Conservation (phyloP, 1,140 invertebrate species). For the Aphelenchoides avenae region DNA sequence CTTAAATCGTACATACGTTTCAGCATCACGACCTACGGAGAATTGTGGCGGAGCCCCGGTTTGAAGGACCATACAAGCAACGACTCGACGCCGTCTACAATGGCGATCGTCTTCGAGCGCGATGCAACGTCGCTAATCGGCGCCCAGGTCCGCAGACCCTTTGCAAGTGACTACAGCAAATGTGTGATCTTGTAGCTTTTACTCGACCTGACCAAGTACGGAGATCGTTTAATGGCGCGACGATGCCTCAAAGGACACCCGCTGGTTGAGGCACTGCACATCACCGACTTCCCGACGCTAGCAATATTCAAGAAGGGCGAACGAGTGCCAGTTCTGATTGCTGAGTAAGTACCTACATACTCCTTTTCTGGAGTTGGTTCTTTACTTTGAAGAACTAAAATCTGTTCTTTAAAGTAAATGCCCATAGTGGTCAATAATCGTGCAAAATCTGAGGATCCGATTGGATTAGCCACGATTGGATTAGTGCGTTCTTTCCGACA, state of each 20-base stretch:
- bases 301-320: constrained; percentile 57
- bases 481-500: constrained; percentile 6
- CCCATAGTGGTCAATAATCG: too few relatives aligned
- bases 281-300: constrained; percentile 50
- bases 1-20: constrained; percentile 14
- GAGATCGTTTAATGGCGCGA: constrained; percentile 40
- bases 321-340: constrained; percentile 35
- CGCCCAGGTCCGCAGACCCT: constrained; percentile 20
- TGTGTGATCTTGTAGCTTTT: constrained; percentile 41
- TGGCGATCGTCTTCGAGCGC: constrained; percentile 53
- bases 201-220: constrained; percentile 42
- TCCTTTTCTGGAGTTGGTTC: too few relatives aligned
- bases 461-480: too few relatives aligned
- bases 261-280: constrained; percentile 43
- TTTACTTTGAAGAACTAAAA: too few relatives aligned
- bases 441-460: too few relatives aligned
- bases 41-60: constrained; percentile 49
- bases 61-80: constrained; percentile 29
- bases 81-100: too few relatives aligned
- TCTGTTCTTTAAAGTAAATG: too few relatives aligned
- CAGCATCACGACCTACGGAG: constrained; percentile 50
- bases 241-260: constrained; percentile 45
- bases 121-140: constrained; percentile 32
- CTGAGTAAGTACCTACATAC: constrained; percentile 43
- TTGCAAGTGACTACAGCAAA: too few relatives aligned